A percentile compares a stretch with the other conserved stretches of the same genome.
phyloP scores from a whole-genome alignment of 2,888 invertebrate species.

The Cactoblastis cactorum region DNA sequence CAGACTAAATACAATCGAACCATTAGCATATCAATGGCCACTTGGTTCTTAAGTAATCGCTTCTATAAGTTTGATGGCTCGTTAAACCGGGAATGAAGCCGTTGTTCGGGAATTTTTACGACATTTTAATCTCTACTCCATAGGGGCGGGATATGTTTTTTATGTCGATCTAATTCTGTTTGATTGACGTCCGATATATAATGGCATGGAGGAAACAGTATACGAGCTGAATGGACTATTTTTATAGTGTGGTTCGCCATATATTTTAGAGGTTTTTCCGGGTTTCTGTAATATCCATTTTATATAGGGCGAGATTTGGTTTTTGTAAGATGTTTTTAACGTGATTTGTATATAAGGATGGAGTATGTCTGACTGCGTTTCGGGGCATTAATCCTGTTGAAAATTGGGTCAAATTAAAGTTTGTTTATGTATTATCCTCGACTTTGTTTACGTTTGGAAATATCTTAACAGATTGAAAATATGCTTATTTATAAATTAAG shows the following conservation, averaged over 20 bases:
- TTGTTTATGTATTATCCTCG: too few species aligned
- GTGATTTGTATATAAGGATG: too few species aligned
- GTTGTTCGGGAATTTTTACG: conserved; percentile 21
- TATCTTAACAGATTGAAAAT: too few species aligned
- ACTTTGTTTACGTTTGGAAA: too few species aligned
- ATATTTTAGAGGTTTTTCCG: background rate
- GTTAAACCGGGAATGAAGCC: conserved; percentile 19
- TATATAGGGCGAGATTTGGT: too few species aligned
- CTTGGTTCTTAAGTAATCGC: conserved; percentile 19
- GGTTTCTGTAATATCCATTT: too few species aligned
- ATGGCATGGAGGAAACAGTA: conserved; percentile 7
- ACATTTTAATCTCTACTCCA: conserved; percentile 22
- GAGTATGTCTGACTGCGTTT: too few species aligned
- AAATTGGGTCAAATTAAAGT: too few species aligned
- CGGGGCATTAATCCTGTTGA: too few species aligned
- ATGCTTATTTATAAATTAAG: too few species aligned
- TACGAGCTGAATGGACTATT: background rate
- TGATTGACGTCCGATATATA: conserved; percentile 20
- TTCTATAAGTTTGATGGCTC: conserved; percentile 21
- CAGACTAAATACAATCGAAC: conserved; percentile 14
- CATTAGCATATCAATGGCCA: conserved; percentile 19
- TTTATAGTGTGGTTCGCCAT: background rate
- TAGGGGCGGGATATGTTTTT: conserved; percentile 19
- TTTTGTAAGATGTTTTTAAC: too few species aligned
- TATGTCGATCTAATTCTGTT: conserved; percentile 15